Percentiles rank a stretch among this genome's conserved stretches.
These are phyloP conservation scores for Entelurus aequoreus DNA, from an alignment of 2,113 vertebrate genomes.

Conservation along the genomic window DNA sequence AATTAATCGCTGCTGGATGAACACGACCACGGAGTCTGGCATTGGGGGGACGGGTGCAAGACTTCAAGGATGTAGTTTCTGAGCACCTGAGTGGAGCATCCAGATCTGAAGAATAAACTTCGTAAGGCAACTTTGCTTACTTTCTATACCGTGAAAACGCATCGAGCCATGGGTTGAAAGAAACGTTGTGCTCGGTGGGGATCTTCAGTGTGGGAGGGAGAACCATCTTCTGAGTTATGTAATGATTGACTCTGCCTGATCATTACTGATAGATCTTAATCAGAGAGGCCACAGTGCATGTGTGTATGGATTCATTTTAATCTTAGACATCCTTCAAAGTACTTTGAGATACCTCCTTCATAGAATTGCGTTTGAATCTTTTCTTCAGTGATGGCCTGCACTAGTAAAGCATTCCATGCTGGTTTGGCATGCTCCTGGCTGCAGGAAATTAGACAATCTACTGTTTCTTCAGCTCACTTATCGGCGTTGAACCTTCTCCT, in stretches of 20 bases:
- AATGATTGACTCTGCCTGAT: conserved; percentile 58
- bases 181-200: conserved; percentile 43
- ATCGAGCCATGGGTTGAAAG: conserved; percentile 64
- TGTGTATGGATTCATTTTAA: not conserved
- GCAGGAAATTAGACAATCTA: conserved; percentile 19
- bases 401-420: conserved; percentile 6
- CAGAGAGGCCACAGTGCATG: not conserved
- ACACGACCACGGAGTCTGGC: conserved; percentile 7
- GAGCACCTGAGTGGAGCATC: conserved; percentile 11
- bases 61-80: conserved; percentile 46
- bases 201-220: conserved; percentile 61
- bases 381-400: conserved; percentile 21
- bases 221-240: conserved; percentile 56
- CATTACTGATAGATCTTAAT: conserved; percentile 44
- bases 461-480: conserved; percentile 16
- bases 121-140: conserved; percentile 18
- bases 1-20: conserved; percentile 30
- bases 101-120: conserved; percentile 44
- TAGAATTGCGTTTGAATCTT: not conserved
- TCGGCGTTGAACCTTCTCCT: conserved; percentile 30
- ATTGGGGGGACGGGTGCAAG: conserved; percentile 22
- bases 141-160: conserved; percentile 45
- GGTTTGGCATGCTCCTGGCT: conserved; percentile 21
- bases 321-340: no score
- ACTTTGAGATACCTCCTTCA: not conserved